Conservation (phyloP, 2,797 vertebrate genomes). For the Hydrophis major region DNA sequence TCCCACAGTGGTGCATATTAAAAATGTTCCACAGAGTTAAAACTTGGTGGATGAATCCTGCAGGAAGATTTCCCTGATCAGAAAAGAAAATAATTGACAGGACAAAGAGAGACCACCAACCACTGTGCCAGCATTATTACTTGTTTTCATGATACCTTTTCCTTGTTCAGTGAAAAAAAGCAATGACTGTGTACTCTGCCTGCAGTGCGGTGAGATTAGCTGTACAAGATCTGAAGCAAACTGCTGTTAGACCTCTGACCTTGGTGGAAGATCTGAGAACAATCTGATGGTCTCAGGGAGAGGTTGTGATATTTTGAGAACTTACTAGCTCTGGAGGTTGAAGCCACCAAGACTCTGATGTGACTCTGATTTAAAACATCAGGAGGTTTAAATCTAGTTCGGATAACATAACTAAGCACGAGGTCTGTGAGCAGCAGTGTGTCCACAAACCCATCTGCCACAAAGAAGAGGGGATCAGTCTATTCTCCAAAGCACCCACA, state of each 20-base stretch:
- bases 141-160: conserved; percentile 5
- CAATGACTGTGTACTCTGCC: not conserved
- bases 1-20: conserved; percentile 22
- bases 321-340: not conserved
- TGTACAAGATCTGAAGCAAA: not conserved
- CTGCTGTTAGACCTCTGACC: not conserved
- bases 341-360: not conserved
- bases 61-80: conserved; percentile 22
- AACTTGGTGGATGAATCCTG: conserved; percentile 5
- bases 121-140: not conserved
- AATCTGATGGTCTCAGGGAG: not conserved
- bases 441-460: not conserved
- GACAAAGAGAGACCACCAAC: not conserved
- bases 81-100: not conserved
- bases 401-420: not conserved
- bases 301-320: not conserved
- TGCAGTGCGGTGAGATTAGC: not conserved
- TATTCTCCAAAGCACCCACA: not conserved
- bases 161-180: not conserved
- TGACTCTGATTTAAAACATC: not conserved
- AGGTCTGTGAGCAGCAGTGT: not conserved
- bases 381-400: not conserved
- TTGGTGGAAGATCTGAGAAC: not conserved
- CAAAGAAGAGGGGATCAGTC: no score
- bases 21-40: conserved; percentile 7